Conservation (phyloP, 2,113 vertebrate species). For the Galbula dea region DNA sequence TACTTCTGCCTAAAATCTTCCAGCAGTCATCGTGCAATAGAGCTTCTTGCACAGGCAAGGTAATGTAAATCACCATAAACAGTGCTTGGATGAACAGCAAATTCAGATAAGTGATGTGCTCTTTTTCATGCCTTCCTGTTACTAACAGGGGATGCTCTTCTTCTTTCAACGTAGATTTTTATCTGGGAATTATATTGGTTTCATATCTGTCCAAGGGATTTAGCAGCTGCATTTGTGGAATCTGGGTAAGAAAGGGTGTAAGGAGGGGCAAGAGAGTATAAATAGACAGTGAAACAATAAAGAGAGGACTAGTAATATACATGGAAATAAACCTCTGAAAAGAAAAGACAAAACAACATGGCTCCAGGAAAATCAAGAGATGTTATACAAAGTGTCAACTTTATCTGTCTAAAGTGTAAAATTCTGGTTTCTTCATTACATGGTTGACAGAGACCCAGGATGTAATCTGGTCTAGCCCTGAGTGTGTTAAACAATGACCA, state of each 20-base stretch:
- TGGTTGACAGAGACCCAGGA: background rate
- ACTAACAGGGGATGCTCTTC: constrained; percentile 17
- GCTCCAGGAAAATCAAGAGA: background rate
- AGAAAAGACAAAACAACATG: background rate
- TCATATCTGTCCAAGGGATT: background rate
- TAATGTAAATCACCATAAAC: constrained; percentile 65
- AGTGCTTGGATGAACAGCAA: constrained; percentile 56
- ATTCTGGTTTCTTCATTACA: background rate
- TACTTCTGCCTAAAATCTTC: constrained; percentile 51
- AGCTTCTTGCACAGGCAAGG: constrained; percentile 24
- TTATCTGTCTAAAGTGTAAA: background rate
- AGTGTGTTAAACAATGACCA: background rate
- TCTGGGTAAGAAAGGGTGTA: background rate
- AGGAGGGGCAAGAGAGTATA: background rate
- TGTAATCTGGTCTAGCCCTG: background rate
- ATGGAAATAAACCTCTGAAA: background rate
- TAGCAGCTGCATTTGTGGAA: background rate
- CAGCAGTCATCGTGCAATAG: constrained; percentile 5
- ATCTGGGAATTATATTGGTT: background rate
- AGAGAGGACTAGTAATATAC: background rate
- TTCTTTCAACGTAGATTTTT: constrained; percentile 41
- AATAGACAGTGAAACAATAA: background rate
- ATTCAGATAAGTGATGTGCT: constrained; percentile 61
- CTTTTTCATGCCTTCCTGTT: constrained; percentile 41
- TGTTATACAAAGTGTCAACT: background rate